Percentiles rank a stretch among this genome's conserved stretches.
phyloP scores from a whole-genome alignment of 2,797 vertebrate genomes.

The Dendrocincla tyrannina region DNA sequence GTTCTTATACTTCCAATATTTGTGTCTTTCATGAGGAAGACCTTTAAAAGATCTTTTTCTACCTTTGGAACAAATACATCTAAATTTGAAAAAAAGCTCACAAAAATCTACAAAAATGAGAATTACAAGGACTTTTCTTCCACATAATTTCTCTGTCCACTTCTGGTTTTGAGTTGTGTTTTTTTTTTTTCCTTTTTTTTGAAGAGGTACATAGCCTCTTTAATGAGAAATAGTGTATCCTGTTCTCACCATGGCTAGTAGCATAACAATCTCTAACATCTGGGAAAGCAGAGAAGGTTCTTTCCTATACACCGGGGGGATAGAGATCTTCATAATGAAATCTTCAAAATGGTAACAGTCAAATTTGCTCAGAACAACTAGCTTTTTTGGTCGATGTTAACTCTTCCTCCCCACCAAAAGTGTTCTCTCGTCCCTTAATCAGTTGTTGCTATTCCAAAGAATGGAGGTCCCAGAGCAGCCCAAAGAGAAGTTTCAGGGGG shows the following conservation, averaged over 20 bases:
- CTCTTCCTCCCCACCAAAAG: background rate
- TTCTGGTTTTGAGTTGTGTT: background rate
- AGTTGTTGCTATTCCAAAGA: background rate
- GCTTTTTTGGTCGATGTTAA: background rate
- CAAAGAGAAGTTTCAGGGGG: background rate
- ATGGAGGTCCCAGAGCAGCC: background rate
- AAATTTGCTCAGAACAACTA: background rate
- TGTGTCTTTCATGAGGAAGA: background rate
- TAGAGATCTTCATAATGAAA: background rate
- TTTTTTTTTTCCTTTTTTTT: background rate
- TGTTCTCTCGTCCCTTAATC: background rate
- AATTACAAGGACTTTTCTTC: background rate
- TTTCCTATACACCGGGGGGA: accelerated
- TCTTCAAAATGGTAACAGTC: background rate
- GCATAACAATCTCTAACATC: background rate
- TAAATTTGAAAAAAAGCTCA: background rate
- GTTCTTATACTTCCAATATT: background rate
- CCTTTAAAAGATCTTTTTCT: background rate
- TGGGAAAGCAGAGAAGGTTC: background rate
- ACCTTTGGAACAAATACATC: background rate
- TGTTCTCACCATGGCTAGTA: background rate
- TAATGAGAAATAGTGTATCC: background rate
- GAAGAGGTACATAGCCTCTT: background rate
- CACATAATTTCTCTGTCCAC: background rate
- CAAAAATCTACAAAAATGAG: background rate